A percentile compares a stretch with the other conserved stretches of the same genome.
phyloP scores from a whole-genome alignment of 2,113 vertebrate species.

The Empidonax traillii region DNA sequence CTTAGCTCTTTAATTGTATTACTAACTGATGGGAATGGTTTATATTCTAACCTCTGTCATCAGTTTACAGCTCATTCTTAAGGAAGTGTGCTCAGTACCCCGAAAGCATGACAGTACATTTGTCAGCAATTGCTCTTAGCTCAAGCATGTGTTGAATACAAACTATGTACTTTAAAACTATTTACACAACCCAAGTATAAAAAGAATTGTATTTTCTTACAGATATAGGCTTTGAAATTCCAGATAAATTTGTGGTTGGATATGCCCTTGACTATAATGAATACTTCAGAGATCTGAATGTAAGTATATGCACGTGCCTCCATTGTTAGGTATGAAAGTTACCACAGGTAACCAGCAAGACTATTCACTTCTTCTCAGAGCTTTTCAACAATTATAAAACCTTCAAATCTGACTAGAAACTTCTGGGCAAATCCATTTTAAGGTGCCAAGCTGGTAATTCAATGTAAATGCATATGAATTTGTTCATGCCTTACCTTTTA shows the following conservation, averaged over 20 bases:
- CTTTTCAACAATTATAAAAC: not conserved
- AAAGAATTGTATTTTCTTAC: not conserved
- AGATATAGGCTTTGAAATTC: slow-evolving; percentile 87
- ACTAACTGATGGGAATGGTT: not conserved
- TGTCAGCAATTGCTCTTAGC: not conserved
- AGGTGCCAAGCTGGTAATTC: not conserved
- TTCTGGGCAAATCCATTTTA: not conserved
- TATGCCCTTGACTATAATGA: slow-evolving; percentile 89
- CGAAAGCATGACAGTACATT: not conserved
- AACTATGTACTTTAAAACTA: not conserved
- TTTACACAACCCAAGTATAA: not conserved
- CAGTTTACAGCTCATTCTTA: not conserved
- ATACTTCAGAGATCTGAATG: slow-evolving; percentile 86
- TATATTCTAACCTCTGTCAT: not conserved
- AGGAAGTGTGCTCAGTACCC: not conserved
- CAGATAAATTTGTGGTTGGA: slow-evolving; percentile 82
- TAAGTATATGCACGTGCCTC: slow-evolving; percentile 48
- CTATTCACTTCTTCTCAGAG: not conserved
- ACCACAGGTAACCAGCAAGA: not conserved
- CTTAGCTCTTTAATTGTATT: not conserved
- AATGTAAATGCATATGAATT: not conserved
- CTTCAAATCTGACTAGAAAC: not conserved
- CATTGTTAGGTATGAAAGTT: not conserved
- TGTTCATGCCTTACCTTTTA: not conserved
- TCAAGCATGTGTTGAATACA: not conserved